Evolutionary conservation across 2,113 vertebrate species (phyloP).

Genomic region (Nycticebus coucang): DNA sequence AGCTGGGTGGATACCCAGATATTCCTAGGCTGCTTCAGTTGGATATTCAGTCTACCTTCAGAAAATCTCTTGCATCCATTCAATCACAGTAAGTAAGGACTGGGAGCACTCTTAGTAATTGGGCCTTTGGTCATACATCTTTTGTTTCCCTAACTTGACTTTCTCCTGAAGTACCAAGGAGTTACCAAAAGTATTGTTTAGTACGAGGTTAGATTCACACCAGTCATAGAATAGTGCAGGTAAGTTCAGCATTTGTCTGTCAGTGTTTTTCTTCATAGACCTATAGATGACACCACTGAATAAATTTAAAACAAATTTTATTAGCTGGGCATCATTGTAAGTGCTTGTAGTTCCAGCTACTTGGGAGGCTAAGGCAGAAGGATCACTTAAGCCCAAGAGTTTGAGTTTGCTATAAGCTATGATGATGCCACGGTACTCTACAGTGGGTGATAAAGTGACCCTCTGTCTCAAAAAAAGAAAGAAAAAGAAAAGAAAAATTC

Average conservation of each 20-base stretch:
- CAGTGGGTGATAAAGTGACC: not conserved
- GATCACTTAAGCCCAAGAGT: not conserved
- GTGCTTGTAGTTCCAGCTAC: not conserved
- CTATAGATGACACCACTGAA: constrained; percentile 46
- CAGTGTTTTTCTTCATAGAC: not conserved
- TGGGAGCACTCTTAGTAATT: not conserved
- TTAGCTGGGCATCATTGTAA: not conserved
- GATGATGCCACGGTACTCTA: not conserved
- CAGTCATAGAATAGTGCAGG: not conserved
- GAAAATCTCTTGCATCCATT: constrained; percentile 72
- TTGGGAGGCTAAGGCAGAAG: not conserved
- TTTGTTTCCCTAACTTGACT: constrained; percentile 39
- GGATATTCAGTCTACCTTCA: constrained; percentile 75
- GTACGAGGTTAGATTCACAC: not conserved
- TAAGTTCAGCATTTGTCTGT: not conserved
- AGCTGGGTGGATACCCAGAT: constrained; percentile 78
- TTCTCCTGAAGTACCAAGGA: not conserved
- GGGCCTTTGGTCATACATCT: not conserved
- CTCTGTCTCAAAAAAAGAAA: not conserved
- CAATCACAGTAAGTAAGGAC: constrained; percentile 72
- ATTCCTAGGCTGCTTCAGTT: constrained; percentile 79
- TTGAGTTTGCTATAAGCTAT: not conserved
- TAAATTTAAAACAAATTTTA: not conserved
- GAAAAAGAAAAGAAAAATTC: not conserved
- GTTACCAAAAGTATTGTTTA: constrained; percentile 3